A percentile compares a stretch with the other conserved stretches of the same genome.
phyloP scores from a whole-genome alignment of 2,113 vertebrate genomes.

The Progne subis region DNA sequence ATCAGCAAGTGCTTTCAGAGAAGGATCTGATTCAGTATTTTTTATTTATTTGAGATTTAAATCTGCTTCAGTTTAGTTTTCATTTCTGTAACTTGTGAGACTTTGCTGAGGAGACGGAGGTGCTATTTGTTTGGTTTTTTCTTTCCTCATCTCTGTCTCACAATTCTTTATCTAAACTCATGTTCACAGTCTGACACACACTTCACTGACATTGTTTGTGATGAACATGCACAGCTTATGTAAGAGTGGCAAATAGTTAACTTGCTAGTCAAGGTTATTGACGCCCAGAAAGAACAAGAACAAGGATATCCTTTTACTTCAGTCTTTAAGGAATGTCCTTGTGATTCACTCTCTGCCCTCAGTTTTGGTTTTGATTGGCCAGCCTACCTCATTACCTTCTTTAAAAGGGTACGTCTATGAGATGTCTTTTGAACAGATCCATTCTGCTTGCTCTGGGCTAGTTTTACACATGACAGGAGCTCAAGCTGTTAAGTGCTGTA shows the following conservation, averaged over 20 bases:
- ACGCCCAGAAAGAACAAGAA: background rate
- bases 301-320: background rate
- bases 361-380: background rate
- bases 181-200: background rate
- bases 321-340: background rate
- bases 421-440: background rate
- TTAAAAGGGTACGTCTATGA: background rate
- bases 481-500: slow-evolving; percentile 25
- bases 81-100: background rate
- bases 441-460: background rate
- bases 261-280: background rate
- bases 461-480: background rate
- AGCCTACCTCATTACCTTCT: background rate
- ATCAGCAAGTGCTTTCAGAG: background rate
- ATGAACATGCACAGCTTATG: background rate
- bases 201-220: background rate
- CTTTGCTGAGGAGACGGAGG: background rate
- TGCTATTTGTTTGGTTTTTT: background rate
- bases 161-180: background rate
- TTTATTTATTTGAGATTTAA: background rate
- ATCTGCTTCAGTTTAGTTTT: background rate
- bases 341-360: background rate
- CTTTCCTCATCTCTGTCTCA: accelerated
- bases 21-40: background rate
- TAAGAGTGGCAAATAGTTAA: background rate